Base-by-base conservation (phyloP, 2,797 vertebrate species). In the Tragelaphus eurycerus region DNA sequence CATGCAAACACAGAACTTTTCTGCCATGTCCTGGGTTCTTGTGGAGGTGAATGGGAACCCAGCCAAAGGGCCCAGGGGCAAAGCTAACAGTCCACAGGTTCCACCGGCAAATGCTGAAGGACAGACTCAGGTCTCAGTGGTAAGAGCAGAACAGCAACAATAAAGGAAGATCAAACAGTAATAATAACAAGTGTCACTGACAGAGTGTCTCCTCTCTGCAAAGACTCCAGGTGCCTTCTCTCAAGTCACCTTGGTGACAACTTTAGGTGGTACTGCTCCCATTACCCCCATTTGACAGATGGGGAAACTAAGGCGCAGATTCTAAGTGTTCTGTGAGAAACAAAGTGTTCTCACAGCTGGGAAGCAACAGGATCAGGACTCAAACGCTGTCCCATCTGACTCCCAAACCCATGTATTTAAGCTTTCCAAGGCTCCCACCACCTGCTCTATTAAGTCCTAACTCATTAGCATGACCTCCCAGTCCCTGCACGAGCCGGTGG, bases 1-100 rank as follows among this genome's bases (percentile, higher is more conserved):
- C 15, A 12, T 34, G 34, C 59, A 62, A 67, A 57, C 60, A 50
- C 50, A 82, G 88, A 79, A 43, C 62, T 29, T 55, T 23, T 50
- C 52, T 62, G 86, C 52, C 76, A 27, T 50, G 31, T 54, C 64
- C 92, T 67, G 59, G 38, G 59, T 14, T 87, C 64, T 76, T 60
- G 46, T 23, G 4, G 57, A 54, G 21, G 38, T 54, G n/a, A 67
- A n/a, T 82, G 50, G 43, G 81, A 90, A 48, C 15, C 54, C 76
- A 43, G 89, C 46, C 89, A 84, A 19, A 57, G 60, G 59, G 19
- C 29, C 83, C 79, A 21, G 52, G 88, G 83, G 87, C 67, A 64
- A 64, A 85, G 78, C 1, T 43, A 71, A 81, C 87, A 25, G 6
- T 57, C 57, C 60, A 43, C 4, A 16, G 93, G 46, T 46, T 78